These are phyloP conservation scores for Petrophora chlorosata DNA, from an alignment of 2,888 invertebrate genomes.

Conservation along the genomic window DNA sequence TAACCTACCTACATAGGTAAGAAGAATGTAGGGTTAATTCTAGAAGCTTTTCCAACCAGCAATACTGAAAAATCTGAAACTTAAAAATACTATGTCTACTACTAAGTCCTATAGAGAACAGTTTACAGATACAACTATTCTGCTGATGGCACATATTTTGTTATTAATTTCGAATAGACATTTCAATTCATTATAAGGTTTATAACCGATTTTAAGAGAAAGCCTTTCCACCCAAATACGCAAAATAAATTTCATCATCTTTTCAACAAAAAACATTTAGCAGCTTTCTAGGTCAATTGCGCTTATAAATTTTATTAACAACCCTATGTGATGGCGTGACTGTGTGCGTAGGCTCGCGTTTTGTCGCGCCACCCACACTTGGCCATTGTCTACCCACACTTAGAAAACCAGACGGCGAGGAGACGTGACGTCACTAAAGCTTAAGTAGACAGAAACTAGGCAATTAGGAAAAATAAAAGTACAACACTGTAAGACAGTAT, in stretches of 20 bases:
- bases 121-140: no score
- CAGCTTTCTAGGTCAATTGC: slow-evolving; percentile 28
- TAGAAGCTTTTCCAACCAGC: neutral
- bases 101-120: no score
- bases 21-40: neutral
- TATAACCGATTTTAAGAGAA: slow-evolving; percentile 9
- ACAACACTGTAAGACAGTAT: slow-evolving; percentile 30
- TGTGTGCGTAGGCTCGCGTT: slow-evolving; percentile 74
- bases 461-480: slow-evolving; percentile 53
- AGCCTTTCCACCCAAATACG: slow-evolving; percentile 16
- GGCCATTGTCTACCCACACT: slow-evolving; percentile 72
- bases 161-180: no score
- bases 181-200: neutral
- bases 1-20: neutral
- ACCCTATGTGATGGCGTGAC: slow-evolving; percentile 36
- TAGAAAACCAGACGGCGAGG: slow-evolving; percentile 49
- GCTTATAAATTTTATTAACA: slow-evolving; percentile 35
- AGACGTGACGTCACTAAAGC: slow-evolving; percentile 67
- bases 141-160: no score
- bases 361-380: slow-evolving; percentile 66
- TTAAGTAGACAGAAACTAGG: slow-evolving; percentile 35
- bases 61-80: neutral
- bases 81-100: no score
- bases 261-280: slow-evolving; percentile 25
- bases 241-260: slow-evolving; percentile 18